A percentile compares a stretch with the other conserved stretches of the same genome.
These are phyloP conservation scores for Microchrysa polita DNA, from an alignment of 2,888 invertebrate genomes.

Conservation along the genomic window DNA sequence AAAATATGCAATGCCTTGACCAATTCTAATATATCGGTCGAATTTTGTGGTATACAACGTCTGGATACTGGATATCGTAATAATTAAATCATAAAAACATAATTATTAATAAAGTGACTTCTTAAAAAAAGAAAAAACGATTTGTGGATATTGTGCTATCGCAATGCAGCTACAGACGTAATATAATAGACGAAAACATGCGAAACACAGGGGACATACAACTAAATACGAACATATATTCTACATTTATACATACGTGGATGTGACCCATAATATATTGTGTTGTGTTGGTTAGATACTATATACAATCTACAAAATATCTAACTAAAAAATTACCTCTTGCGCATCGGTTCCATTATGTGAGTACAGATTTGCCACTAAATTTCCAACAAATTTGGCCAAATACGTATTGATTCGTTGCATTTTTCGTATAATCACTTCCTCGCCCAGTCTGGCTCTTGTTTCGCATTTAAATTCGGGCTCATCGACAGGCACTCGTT, in stretches of 20 bases:
- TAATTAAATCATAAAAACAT: conserved; percentile 26
- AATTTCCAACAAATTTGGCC: conserved; percentile 65
- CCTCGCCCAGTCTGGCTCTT: conserved; percentile 56
- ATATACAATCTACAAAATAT: background rate
- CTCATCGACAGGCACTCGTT: conserved; percentile 53
- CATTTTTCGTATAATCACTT: conserved; percentile 64
- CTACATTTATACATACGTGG: conserved; percentile 47
- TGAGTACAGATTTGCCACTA: conserved; percentile 63
- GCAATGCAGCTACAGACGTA: background rate
- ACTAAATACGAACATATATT: conserved; percentile 43
- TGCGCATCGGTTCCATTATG: conserved; percentile 63
- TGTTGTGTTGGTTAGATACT: background rate
- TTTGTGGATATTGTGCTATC: background rate
- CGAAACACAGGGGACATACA: background rate
- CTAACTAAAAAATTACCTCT: conserved; percentile 59
- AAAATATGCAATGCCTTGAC: conserved; percentile 44
- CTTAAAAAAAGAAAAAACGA: too few species aligned
- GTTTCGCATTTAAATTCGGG: conserved; percentile 56
- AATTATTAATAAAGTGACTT: conserved; percentile 11
- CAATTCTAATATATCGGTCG: conserved; percentile 48
- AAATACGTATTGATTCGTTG: conserved; percentile 63
- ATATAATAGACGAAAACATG: background rate
- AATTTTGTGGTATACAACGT: conserved; percentile 55
- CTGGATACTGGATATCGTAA: conserved; percentile 52
- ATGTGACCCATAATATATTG: conserved; percentile 3